phyloP scores from a whole-genome alignment of 1,140 invertebrate species.

The Onthophagus taurus region DNA sequence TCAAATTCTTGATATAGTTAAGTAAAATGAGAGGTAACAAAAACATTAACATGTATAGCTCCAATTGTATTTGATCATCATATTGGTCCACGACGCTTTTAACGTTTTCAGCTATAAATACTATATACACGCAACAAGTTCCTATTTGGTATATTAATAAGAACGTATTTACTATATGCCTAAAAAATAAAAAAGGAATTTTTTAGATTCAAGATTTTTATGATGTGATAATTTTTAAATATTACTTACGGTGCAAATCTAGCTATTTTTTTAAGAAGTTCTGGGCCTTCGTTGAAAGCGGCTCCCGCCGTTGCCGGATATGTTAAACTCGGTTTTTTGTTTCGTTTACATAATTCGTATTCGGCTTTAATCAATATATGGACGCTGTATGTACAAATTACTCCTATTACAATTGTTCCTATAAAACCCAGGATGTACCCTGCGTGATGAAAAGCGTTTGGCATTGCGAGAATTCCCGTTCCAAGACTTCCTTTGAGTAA shows the following conservation, averaged over 20 bases:
- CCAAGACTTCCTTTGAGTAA: conserved; percentile 79
- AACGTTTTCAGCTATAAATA: conserved; percentile 71
- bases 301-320: conserved; percentile 62
- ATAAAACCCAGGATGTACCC: conserved; percentile 60
- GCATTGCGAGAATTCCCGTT: conserved; percentile 85
- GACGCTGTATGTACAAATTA: conserved; percentile 72
- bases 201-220: too few relatives aligned
- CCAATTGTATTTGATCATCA: conserved; percentile 39
- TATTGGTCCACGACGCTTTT: conserved; percentile 46
- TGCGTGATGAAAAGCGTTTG: conserved; percentile 69
- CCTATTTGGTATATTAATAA: conserved; percentile 77
- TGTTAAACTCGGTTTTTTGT: conserved; percentile 54
- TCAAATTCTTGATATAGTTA: conserved; percentile 62
- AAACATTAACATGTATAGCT: conserved; percentile 54
- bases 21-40: conserved; percentile 60
- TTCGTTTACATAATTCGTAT: conserved; percentile 58
- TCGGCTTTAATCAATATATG: conserved; percentile 60
- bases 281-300: conserved; percentile 59
- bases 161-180: conserved; percentile 54
- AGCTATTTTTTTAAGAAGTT: conserved; percentile 46
- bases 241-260: conserved; percentile 50
- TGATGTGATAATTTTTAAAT: not conserved
- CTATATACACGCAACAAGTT: conserved; percentile 80
- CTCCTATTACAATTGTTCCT: conserved; percentile 58
- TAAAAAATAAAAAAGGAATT: conserved; percentile 26